A percentile compares a stretch with the other conserved stretches of the same genome.
Evolutionary conservation across 2,888 invertebrate genomes (phyloP).

Genomic region (Mesopsocus fuscifrons): DNA sequence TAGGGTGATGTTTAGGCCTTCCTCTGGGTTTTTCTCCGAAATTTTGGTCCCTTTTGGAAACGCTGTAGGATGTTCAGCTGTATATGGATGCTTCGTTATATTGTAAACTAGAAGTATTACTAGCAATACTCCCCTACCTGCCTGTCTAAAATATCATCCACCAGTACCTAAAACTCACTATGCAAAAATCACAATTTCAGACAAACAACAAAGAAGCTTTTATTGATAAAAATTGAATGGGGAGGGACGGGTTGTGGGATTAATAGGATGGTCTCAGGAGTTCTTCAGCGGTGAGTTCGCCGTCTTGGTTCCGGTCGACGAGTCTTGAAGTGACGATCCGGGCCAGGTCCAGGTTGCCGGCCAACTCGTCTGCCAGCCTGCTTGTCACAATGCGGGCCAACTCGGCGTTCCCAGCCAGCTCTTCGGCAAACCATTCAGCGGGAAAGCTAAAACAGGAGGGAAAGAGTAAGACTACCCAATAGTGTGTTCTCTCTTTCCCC

Average conservation of each 20-base stretch:
- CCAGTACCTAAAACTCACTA: no score
- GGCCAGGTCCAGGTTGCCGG: constrained; percentile 36
- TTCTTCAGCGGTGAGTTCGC: constrained; percentile 34
- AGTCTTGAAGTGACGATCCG: constrained; percentile 36
- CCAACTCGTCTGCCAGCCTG: constrained; percentile 26
- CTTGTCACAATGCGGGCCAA: constrained; percentile 27
- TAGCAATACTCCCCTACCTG: no score
- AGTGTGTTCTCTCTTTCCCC: no score
- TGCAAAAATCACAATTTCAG: no score
- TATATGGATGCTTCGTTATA: no score
- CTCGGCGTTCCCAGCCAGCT: constrained; percentile 35
- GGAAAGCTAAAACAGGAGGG: constrained; percentile 20
- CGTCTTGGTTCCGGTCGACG: constrained; percentile 35
- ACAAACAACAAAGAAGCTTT: background rate
- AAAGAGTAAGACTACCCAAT: background rate
- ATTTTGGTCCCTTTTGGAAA: no score
- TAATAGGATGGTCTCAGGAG: constrained; percentile 24
- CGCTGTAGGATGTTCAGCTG: no score
- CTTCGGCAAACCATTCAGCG: constrained; percentile 23
- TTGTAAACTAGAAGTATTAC: no score
- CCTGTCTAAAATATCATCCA: no score
- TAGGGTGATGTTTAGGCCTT: no score
- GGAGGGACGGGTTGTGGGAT: background rate
- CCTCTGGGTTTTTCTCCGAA: no score
- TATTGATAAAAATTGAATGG: background rate